Evolutionary conservation across 35 echinoderm and acorn worm genomes (phyloP).

Genomic region (Antedon bifida): DNA sequence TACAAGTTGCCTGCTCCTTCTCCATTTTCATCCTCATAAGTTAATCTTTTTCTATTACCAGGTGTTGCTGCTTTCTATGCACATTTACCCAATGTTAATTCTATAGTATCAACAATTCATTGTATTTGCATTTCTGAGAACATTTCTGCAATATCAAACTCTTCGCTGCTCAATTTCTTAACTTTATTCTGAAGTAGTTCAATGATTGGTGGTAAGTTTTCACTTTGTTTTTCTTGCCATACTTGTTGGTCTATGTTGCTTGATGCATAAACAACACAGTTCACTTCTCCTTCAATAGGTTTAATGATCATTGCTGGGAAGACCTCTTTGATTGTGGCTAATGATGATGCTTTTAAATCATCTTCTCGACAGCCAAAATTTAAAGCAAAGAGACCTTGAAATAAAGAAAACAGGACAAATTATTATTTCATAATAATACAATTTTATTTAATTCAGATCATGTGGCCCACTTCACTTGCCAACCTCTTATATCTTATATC

Average conservation of each 20-base stretch:
- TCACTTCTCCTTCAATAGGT: conserved; percentile 38
- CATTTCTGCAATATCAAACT: neutral
- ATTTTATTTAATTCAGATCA: no score
- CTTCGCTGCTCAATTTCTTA: neutral
- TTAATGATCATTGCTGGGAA: conserved; percentile 26
- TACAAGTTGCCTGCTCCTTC: no score
- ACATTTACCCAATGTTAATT: no score
- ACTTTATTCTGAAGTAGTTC: neutral
- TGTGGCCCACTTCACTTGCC: no score
- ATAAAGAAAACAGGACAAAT: neutral
- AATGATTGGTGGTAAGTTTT: neutral
- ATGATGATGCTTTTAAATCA: conserved; percentile 20
- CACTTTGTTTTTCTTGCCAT: neutral
- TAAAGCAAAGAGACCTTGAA: conserved; percentile 37
- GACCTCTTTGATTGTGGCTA: conserved; percentile 24
- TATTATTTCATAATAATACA: neutral
- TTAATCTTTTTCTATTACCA: no score
- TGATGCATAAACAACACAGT: conserved; percentile 38
- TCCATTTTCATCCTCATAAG: no score
- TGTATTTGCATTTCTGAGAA: neutral
- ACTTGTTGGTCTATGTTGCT: neutral
- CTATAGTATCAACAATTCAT: no score
- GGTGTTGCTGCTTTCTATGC: no score
- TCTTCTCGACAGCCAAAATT: conserved; percentile 62
- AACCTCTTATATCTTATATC: neutral